Percentiles rank a stretch among this genome's conserved stretches.
phyloP scores from a whole-genome alignment of 2,888 invertebrate species.

The Xylocampa areola region DNA sequence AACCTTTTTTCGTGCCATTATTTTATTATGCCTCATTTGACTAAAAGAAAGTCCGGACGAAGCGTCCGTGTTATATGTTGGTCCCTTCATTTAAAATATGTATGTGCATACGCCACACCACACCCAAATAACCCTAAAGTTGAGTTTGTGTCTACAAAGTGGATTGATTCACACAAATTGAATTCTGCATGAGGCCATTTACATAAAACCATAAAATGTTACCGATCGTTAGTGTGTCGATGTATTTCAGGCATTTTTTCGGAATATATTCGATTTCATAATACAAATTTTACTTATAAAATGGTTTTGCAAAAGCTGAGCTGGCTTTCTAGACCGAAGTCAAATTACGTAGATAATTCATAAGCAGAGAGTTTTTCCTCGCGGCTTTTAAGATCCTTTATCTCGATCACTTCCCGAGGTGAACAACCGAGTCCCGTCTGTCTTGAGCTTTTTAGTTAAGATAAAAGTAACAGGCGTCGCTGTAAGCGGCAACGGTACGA shows the following conservation, averaged over 20 bases:
- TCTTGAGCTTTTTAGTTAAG: slow-evolving; percentile 64
- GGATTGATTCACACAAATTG: slow-evolving; percentile 64
- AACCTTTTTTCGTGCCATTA: slow-evolving; percentile 86
- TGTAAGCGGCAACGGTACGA: slow-evolving; percentile 60
- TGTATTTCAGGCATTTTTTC: slow-evolving; percentile 33
- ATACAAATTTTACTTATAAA: slow-evolving; percentile 18
- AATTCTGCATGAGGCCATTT: slow-evolving; percentile 59
- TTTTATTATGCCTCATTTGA: slow-evolving; percentile 88
- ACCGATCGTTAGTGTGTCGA: slow-evolving; percentile 49
- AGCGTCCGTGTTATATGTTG: slow-evolving; percentile 77
- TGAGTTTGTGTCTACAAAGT: slow-evolving; percentile 64
- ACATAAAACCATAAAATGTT: slow-evolving; percentile 58
- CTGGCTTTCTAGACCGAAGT: slow-evolving; percentile 2
- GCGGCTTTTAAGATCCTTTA: slow-evolving; percentile 41
- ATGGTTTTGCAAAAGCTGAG: slow-evolving; percentile 15
- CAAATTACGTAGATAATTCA: slow-evolving; percentile 36
- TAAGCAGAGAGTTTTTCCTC: slow-evolving; percentile 34
- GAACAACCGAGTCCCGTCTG: slow-evolving; percentile 52
- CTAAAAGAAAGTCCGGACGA: slow-evolving; percentile 85
- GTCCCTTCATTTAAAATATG: slow-evolving; percentile 85
- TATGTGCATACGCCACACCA: slow-evolving; percentile 74
- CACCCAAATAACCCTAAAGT: slow-evolving; percentile 73
- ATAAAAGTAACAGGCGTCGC: slow-evolving; percentile 65
- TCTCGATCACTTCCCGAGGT: slow-evolving; percentile 51
- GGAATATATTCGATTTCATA: slow-evolving; percentile 25